phyloP scores from a whole-genome alignment of 2,888 invertebrate genomes.

The Cheilosia variabilis region DNA sequence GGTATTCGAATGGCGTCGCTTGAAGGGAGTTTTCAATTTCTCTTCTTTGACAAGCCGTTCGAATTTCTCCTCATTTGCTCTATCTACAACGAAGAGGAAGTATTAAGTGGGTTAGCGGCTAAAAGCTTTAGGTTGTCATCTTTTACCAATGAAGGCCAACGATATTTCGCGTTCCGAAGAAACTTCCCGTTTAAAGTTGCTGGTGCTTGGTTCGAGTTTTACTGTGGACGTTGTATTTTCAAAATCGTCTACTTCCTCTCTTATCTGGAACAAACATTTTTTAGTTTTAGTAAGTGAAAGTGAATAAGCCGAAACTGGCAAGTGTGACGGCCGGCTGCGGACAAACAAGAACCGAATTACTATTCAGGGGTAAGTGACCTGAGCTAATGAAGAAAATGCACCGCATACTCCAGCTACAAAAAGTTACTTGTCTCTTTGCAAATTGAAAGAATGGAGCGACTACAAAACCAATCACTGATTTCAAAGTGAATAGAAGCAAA shows the following conservation, averaged over 20 bases:
- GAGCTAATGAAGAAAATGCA: too few relatives aligned
- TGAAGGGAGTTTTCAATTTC: conserved; percentile 83
- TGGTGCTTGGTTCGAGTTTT: conserved; percentile 26
- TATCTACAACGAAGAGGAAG: conserved; percentile 78
- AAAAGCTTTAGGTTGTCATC: not conserved
- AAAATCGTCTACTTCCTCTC: not conserved
- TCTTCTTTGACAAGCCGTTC: conserved; percentile 82
- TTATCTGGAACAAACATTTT: conserved; percentile 23
- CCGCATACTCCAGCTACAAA: too few relatives aligned
- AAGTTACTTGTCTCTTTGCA: too few relatives aligned
- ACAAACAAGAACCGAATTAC: too few relatives aligned
- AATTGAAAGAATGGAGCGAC: too few relatives aligned
- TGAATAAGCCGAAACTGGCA: too few relatives aligned
- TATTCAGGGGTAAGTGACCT: too few relatives aligned
- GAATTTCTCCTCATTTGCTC: conserved; percentile 82
- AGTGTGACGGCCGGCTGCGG: too few relatives aligned
- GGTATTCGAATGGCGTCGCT: conserved; percentile 82
- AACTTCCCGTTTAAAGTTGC: conserved; percentile 69
- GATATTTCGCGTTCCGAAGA: conserved; percentile 78
- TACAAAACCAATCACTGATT: too few relatives aligned
- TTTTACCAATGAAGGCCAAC: conserved; percentile 77
- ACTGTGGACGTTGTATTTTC: not conserved
- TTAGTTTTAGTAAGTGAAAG: not conserved
- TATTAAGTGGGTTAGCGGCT: not conserved
- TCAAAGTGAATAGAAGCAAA: too few relatives aligned